These are phyloP conservation scores for Physocephala rufipes DNA, from an alignment of 2,888 invertebrate species.

Conservation along the genomic window DNA sequence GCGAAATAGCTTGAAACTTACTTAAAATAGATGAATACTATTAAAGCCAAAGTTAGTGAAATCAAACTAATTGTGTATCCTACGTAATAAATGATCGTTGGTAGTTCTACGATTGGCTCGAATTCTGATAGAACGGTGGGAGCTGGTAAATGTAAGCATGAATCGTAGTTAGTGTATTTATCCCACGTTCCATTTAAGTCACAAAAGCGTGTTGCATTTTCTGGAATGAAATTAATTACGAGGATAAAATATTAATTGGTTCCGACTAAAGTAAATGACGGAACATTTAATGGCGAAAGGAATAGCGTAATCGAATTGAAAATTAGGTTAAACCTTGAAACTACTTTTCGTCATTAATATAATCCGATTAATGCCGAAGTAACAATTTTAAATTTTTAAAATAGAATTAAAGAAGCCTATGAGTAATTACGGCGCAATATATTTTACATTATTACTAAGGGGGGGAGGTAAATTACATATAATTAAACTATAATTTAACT, in stretches of 20 bases:
- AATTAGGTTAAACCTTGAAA: too few species aligned
- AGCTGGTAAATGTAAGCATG: constrained; percentile 70
- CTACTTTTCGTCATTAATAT: too few species aligned
- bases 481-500: too few species aligned
- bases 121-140: constrained; percentile 69
- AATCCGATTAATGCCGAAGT: too few species aligned
- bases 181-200: constrained; percentile 84
- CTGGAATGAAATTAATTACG: constrained; percentile 66
- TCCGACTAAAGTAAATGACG: neutral
- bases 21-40: constrained; percentile 84
- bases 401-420: too few species aligned
- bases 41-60: constrained; percentile 82
- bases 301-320: neutral
- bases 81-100: constrained; percentile 81
- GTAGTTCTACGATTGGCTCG: constrained; percentile 72
- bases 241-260: constrained; percentile 9
- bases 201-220: constrained; percentile 86
- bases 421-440: too few species aligned
- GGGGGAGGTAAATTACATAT: too few species aligned
- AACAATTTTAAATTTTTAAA: too few species aligned
- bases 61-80: constrained; percentile 87
- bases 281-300: neutral
- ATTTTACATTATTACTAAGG: too few species aligned
- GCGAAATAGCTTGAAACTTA: constrained; percentile 37
- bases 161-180: constrained; percentile 78